A percentile compares a stretch with the other conserved stretches of the same genome.
Conservation (phyloP, 2,113 vertebrate species). For the Macquaria australasica region DNA sequence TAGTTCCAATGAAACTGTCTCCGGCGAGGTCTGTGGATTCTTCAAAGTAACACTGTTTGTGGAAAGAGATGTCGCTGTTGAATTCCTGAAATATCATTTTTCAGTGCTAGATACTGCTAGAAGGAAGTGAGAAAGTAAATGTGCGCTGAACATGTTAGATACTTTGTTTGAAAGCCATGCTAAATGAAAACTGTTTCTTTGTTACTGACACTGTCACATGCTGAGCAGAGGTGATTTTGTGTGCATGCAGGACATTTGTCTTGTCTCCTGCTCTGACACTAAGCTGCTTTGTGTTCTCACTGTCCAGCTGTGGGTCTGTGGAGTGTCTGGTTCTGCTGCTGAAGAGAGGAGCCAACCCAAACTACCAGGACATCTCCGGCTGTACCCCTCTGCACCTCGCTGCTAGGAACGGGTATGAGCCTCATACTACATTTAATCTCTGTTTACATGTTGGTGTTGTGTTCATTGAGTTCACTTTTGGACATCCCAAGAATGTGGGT, state of each 20-base stretch:
- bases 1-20: not conserved
- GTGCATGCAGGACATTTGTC: not conserved
- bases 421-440: not conserved
- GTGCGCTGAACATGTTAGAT: too few relatives aligned
- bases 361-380: constrained; percentile 99
- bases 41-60: not conserved
- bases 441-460: not conserved
- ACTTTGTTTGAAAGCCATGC: too few relatives aligned
- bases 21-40: too few relatives aligned
- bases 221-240: not conserved
- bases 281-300: not conserved
- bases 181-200: too few relatives aligned
- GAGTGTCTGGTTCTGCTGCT: constrained; percentile 95
- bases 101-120: not conserved
- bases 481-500: too few relatives aligned
- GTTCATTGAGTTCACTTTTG: not conserved
- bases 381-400: constrained; percentile 98
- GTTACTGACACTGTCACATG: not conserved
- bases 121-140: not conserved
- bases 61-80: too few relatives aligned
- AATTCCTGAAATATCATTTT: not conserved
- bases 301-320: constrained; percentile 94
- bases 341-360: constrained; percentile 97
- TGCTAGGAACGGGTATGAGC: constrained; percentile 94
- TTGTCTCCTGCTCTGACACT: not conserved